Evolutionary conservation across 2,888 invertebrate genomes (phyloP), one percentile per base, ranked within the genome.

Genomic region (Metacarcinus magister): DNA sequence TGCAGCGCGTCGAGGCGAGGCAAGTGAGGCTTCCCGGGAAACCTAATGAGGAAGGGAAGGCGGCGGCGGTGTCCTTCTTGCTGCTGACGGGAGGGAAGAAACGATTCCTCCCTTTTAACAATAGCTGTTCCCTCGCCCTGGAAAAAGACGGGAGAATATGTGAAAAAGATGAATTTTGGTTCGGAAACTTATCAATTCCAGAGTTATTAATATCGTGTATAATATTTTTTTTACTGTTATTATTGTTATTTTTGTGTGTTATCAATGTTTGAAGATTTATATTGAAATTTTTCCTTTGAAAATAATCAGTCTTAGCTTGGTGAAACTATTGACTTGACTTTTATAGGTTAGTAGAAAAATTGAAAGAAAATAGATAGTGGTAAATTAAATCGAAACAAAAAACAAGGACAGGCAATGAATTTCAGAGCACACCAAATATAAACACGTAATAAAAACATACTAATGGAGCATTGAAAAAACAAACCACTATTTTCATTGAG

Each of bases 21-120:
- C 39, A 39, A 19, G 39, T 87, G 87, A 87, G 87, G 32, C 39
- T 87, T 87, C 87, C 87, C 32, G 87, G 87, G 87, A 87, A 39
- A 87, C 87, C 39, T 87, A 87, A 87, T 39, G 87, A 87, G 87
- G 87, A 10, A 39, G 16, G 19, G 39, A 32, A 87, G 87, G 19
- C 87, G 87, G 32, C 4, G 2, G 19, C 60, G 60, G 32, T 82
- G 28, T 13, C 39, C 39, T 87, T 39, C 87, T 87, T 39, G 32
- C 39, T 87, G 87, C 75, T 28, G 28, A 75, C 28, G 28, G 39
- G 39, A 39, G 39, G 39, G 0, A 39, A 39, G 39, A 39, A n/a
- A 75, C 75, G 87, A 87, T 87, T 87, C 39, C 75, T 87, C 39
- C 39, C 39, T 87, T 16, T 32, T 87, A 16, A 87, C 87, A 87